phyloP scores from a whole-genome alignment of 2,888 invertebrate species.

The Cosmia trapezina region DNA sequence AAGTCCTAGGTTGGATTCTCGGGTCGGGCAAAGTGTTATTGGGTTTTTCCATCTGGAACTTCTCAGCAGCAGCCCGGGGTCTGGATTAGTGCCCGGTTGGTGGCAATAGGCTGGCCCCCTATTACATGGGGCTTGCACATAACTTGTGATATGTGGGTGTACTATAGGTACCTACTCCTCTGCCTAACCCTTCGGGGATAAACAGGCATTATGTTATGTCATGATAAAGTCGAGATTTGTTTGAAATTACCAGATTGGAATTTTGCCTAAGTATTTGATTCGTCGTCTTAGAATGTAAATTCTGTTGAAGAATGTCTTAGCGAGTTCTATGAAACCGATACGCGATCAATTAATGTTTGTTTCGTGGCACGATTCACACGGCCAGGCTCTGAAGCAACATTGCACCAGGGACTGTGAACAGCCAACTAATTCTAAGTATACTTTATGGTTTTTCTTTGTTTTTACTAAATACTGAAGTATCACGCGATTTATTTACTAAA shows the following conservation, averaged over 20 bases:
- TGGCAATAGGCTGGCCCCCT: not conserved
- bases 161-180: not conserved
- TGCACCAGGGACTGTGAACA: conserved; percentile 13
- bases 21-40: not conserved
- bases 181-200: not conserved
- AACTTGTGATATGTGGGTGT: not conserved
- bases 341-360: conserved; percentile 31
- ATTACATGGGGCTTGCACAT: no score
- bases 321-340: conserved; percentile 34
- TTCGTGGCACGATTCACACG: conserved; percentile 44
- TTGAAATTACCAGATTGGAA: not conserved
- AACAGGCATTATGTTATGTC: not conserved
- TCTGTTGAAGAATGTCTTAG: conserved; percentile 23
- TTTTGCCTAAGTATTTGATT: conserved; percentile 4
- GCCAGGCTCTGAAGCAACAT: conserved; percentile 22
- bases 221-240: not conserved
- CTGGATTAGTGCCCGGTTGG: not conserved
- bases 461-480: not conserved
- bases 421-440: not conserved
- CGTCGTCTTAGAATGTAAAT: conserved; percentile 23
- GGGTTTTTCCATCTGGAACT: not conserved
- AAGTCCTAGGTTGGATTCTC: not conserved
- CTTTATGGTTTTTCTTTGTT: conserved; percentile 10
- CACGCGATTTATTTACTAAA: not conserved
- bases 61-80: not conserved